Percentiles rank a stretch among this genome's conserved stretches.
phyloP scores from a whole-genome alignment of 2,888 invertebrate species.

The Arrhopalites spinosus region DNA sequence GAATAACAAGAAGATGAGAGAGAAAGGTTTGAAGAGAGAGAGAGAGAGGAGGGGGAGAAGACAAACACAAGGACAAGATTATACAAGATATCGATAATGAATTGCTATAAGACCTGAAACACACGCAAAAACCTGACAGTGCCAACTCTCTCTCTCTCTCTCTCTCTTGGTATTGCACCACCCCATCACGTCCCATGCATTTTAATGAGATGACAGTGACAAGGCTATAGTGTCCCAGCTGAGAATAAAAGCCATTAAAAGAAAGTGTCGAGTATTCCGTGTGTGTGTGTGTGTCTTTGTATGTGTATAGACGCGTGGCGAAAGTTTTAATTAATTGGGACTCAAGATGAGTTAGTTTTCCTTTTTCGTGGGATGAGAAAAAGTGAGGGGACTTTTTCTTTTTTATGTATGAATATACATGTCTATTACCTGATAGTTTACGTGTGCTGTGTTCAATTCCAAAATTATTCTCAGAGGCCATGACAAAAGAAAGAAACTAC shows the following conservation, averaged over 20 bases:
- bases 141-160: neutral
- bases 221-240: neutral
- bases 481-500: slow-evolving; percentile 74
- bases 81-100: neutral
- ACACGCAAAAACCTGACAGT: neutral
- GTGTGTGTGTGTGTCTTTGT: no score
- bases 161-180: neutral
- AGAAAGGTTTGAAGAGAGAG: neutral
- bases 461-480: slow-evolving; percentile 81
- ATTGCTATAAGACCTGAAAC: neutral
- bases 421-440: slow-evolving; percentile 80
- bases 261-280: no score
- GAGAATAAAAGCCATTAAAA: neutral
- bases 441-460: slow-evolving; percentile 80
- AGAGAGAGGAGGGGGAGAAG: neutral
- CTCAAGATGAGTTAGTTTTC: neutral
- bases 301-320: neutral
- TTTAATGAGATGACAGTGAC: no score
- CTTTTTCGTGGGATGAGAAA: no score
- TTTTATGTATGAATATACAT: no score
- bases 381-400: no score
- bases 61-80: neutral
- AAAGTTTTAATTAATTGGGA: slow-evolving; percentile 1
- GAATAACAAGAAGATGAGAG: neutral
- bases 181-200: no score